Conservation (phyloP, 2,113 vertebrate genomes). For the Dolichotis patagonum region DNA sequence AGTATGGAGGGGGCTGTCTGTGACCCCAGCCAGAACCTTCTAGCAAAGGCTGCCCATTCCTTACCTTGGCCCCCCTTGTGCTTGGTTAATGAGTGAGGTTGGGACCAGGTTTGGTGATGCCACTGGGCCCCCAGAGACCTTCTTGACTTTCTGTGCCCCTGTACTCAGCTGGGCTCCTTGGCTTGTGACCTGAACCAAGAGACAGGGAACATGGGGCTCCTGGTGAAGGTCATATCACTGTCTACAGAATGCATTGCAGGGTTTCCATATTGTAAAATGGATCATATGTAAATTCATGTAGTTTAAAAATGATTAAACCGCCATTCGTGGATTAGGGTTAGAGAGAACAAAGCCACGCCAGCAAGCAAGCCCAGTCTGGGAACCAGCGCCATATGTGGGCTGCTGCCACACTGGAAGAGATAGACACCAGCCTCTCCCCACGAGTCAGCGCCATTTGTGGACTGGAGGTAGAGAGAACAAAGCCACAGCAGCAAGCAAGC, state of each 20-base stretch:
- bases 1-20: not conserved
- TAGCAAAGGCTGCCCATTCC: accelerated
- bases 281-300: not conserved
- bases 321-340: no score
- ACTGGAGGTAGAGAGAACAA: no score
- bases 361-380: no score
- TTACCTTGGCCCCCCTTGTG: not conserved
- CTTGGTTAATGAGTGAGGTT: not conserved
- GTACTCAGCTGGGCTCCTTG: not conserved
- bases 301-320: not conserved
- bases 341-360: no score
- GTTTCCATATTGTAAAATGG: not conserved
- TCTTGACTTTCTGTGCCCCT: not conserved
- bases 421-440: no score
- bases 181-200: not conserved
- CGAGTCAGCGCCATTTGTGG: no score
- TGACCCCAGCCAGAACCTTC: not conserved
- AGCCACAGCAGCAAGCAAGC: no score
- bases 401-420: no score
- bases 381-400: no score
- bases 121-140: not conserved
- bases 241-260: not conserved
- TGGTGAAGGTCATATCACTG: not conserved
- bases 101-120: not conserved
- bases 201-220: not conserved